Percentiles rank a stretch among this genome's conserved stretches.
Conservation (phyloP, 2,113 vertebrate species). For the Nibea coibor region DNA sequence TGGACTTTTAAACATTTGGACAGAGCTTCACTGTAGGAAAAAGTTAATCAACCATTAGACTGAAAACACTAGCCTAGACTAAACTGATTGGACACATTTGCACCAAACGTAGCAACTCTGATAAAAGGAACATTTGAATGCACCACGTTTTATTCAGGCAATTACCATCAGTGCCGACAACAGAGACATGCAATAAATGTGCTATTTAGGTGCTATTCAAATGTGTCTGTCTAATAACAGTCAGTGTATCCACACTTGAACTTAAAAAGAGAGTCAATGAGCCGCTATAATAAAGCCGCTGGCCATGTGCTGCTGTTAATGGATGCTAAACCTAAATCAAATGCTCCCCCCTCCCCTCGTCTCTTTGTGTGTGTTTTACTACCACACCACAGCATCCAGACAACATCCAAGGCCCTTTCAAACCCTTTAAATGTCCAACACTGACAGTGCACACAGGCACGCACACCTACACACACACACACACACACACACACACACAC, state of each 20-base stretch:
- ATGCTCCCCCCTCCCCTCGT: neutral
- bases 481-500: neutral
- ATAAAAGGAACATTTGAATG: neutral
- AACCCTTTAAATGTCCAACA: conserved; percentile 37
- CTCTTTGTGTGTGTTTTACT: conserved; percentile 63
- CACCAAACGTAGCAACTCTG: neutral
- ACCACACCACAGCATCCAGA: conserved; percentile 28
- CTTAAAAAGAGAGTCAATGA: conserved; percentile 52
- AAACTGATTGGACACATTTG: neutral
- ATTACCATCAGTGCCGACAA: too few species aligned
- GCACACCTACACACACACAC: conserved; percentile 13
- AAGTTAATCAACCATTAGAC: too few species aligned
- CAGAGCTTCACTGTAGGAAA: too few species aligned
- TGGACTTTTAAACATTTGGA: too few species aligned
- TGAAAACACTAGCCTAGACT: neutral
- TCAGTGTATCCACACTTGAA: conserved; percentile 9
- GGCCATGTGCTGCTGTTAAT: conserved; percentile 39
- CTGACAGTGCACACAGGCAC: conserved; percentile 14
- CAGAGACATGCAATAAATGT: neutral
- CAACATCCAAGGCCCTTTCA: conserved; percentile 46
- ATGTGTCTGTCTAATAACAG: conserved; percentile 31
- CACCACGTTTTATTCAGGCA: neutral
- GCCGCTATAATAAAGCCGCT: conserved; percentile 39
- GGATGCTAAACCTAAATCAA: conserved; percentile 60
- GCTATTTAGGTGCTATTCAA: neutral